Evolutionary conservation across 2,797 vertebrate genomes (phyloP), one percentile per base, ranked within the genome.

Genomic region (Schizothorax lantsangensis): DNA sequence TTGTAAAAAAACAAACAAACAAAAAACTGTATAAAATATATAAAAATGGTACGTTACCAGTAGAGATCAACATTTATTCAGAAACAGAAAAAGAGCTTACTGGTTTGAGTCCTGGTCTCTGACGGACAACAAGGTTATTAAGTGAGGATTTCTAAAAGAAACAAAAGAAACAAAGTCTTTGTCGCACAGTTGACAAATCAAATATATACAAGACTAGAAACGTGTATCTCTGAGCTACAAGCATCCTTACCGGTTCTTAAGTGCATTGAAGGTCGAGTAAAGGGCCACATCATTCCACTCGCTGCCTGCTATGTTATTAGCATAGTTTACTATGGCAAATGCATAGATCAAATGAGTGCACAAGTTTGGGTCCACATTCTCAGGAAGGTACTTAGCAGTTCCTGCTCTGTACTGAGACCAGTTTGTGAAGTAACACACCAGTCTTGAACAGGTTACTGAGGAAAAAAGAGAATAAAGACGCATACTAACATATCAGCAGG

Each of bases 321-420:
- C 83, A 23, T 72, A 10, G 74, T 92, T 92, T 92, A 97, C 93
- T 36, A 95, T 95, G 45, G 96, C 94, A 88, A 97, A 97, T 69
- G 96, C 96, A 45, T 97, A 96, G 75, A 96, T 92, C 85, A 97
- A 89, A 86, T 94, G 94, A n/a, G 95, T 97, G 85, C 96, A 97
- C 43, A 97, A 93, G 89, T 93, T 89, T 36, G 96, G 95, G 69
- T 97, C 94, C 80, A 96, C 92, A 57, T 96, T 90, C 6, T 82
- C 89, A 6, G 96, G 96, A 81, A 92, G 17, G 80, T 92, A 91
- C 2, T 92, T 95, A 59, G 93, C 95, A 2, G 88, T 84, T 8
- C 89, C 91, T 0, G 95, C 93, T 79, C 96, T 93, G 86, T 93
- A 95, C 82, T 94, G 95, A 66, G 96, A 95, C 96, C 96, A 96